Evolutionary conservation across 2,888 invertebrate species (phyloP).

Genomic region (Apamea monoglypha): DNA sequence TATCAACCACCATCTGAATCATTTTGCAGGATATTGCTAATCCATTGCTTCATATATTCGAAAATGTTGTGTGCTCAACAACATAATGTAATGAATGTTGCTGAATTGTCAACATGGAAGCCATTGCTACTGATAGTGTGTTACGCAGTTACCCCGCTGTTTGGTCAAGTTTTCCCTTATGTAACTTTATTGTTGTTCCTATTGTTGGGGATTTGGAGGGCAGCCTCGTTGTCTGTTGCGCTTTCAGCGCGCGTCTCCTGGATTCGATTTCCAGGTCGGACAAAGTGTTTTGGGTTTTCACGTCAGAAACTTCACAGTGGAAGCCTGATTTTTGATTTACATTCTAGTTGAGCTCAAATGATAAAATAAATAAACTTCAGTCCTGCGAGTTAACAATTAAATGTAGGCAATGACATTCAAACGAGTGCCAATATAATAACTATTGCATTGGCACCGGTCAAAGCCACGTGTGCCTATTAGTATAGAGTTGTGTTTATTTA

Average conservation of each 20-base stretch:
- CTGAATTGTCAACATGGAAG: too few species aligned
- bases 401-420: constrained; percentile 31
- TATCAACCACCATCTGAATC: too few species aligned
- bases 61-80: too few species aligned
- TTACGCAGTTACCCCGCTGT: too few species aligned
- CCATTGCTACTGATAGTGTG: too few species aligned
- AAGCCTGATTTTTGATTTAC: background rate
- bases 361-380: background rate
- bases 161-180: constrained; percentile 1
- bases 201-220: background rate
- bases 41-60: too few species aligned
- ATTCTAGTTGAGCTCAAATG: background rate
- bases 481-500: constrained; percentile 6
- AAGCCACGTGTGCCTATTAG: constrained; percentile 17
- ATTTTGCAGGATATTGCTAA: too few species aligned
- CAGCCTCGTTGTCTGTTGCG: too few species aligned
- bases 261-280: too few species aligned
- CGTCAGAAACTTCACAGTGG: background rate
- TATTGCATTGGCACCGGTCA: constrained; percentile 33
- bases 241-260: background rate
- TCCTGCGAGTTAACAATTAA: constrained; percentile 1
- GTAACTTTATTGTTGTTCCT: background rate
- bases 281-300: background rate
- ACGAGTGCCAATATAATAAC: constrained; percentile 37
- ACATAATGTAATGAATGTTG: too few species aligned